Evolutionary conservation across 2,113 vertebrate genomes (phyloP).

Genomic region (Sarotherodon lohbergeri): DNA sequence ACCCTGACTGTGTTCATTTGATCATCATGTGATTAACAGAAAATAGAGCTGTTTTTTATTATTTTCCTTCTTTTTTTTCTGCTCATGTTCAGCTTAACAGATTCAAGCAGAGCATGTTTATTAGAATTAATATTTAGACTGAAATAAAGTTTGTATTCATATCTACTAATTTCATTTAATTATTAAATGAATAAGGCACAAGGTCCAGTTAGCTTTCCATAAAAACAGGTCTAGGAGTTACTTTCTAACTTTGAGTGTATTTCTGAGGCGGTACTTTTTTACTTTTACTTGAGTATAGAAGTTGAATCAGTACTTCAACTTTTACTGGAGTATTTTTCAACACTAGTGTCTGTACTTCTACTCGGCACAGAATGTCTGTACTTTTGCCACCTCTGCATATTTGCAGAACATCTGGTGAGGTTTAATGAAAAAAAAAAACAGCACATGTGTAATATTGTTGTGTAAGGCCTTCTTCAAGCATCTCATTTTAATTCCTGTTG

Average conservation of each 20-base stretch:
- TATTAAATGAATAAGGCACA: background rate
- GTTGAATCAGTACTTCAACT: background rate
- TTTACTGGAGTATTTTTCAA: background rate
- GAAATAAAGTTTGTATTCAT: background rate
- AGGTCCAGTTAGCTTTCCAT: background rate
- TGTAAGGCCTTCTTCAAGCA: background rate
- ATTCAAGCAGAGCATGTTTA: background rate
- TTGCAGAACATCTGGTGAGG: slow-evolving; percentile 16
- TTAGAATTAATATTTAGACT: background rate
- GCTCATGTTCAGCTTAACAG: background rate
- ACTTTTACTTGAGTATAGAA: background rate
- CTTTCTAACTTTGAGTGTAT: background rate
- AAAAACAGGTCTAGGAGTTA: background rate
- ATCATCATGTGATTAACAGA: background rate
- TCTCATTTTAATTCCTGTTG: background rate
- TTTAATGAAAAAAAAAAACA: background rate
- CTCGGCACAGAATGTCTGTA: background rate
- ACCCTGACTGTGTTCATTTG: background rate
- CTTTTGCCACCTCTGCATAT: background rate
- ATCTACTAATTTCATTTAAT: background rate
- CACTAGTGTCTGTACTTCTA: background rate
- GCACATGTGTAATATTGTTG: background rate
- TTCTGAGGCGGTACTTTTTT: background rate
- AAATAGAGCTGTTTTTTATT: background rate
- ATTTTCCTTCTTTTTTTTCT: background rate